Evolutionary conservation across 1,140 invertebrate species (phyloP).

Genomic region (Lordiphosa stackelbergi): DNA sequence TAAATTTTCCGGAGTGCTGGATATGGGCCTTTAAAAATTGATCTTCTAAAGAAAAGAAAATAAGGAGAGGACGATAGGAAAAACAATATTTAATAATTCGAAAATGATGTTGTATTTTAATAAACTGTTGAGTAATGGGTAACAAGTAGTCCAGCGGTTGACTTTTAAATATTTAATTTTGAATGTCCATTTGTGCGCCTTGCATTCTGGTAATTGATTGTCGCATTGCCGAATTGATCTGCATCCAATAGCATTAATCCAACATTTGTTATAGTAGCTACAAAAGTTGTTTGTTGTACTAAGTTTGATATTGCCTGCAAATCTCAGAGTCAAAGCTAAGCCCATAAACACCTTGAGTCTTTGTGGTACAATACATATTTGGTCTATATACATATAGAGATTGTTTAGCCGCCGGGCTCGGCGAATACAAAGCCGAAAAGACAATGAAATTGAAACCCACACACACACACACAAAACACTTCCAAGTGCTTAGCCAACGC

Average conservation of each 20-base stretch:
- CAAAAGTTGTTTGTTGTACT: not conserved
- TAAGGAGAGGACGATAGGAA: too few relatives aligned
- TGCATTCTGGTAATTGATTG: constrained; percentile 31
- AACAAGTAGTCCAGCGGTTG: too few relatives aligned
- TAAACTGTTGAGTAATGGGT: too few relatives aligned
- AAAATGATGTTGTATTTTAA: too few relatives aligned
- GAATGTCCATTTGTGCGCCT: not conserved
- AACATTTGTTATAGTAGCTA: constrained; percentile 44
- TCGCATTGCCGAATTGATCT: constrained; percentile 37
- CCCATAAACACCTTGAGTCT: constrained; percentile 63
- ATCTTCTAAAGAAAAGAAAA: too few relatives aligned
- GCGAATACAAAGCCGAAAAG: constrained; percentile 23
- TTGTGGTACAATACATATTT: constrained; percentile 31
- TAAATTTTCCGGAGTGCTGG: too few relatives aligned
- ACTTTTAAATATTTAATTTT: too few relatives aligned
- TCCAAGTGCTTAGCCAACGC: constrained; percentile 11
- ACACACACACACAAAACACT: constrained; percentile 36
- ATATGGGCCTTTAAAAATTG: too few relatives aligned
- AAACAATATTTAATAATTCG: too few relatives aligned
- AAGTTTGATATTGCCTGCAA: constrained; percentile 49
- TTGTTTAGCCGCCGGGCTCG: constrained; percentile 46
- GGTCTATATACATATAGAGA: constrained; percentile 29
- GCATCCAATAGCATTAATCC: constrained; percentile 65
- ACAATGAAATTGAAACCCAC: constrained; percentile 64
- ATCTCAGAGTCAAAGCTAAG: constrained; percentile 40